Conservation (phyloP, 2,797 vertebrate genomes). For the Anguilla pacifica region DNA sequence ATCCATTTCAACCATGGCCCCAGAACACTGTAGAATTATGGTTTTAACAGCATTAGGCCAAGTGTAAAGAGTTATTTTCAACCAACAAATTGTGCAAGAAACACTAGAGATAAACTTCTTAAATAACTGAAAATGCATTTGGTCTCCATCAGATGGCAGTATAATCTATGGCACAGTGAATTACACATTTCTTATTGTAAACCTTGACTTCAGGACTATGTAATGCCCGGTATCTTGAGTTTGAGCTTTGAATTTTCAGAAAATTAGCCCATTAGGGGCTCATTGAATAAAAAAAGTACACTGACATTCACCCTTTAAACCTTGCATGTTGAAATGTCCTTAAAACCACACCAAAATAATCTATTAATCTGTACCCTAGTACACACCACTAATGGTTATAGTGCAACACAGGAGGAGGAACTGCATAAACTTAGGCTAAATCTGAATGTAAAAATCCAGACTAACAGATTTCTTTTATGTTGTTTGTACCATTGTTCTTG, state of each 20-base stretch:
- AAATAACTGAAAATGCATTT: neutral
- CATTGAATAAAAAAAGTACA: neutral
- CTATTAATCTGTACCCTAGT: neutral
- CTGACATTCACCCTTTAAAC: neutral
- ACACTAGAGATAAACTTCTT: neutral
- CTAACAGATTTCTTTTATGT: neutral
- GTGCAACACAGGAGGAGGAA: neutral
- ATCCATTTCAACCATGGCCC: neutral
- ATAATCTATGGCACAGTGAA: slow-evolving; percentile 28
- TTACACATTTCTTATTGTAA: neutral
- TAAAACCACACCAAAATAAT: neutral
- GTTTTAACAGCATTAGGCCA: slow-evolving; percentile 33
- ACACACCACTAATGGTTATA: neutral
- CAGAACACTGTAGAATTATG: slow-evolving; percentile 26
- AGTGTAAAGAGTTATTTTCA: slow-evolving; percentile 24
- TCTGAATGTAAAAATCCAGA: neutral
- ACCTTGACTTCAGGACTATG: neutral
- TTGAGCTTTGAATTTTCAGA: neutral
- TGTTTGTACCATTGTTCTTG: neutral
- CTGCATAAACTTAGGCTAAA: neutral
- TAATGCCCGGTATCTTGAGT: neutral
- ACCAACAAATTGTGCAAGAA: neutral
- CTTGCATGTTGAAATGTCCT: neutral
- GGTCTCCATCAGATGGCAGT: slow-evolving; percentile 44
- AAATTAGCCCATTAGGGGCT: neutral